phyloP scores from a whole-genome alignment of 2,888 invertebrate genomes.

The Baccha elongata region DNA sequence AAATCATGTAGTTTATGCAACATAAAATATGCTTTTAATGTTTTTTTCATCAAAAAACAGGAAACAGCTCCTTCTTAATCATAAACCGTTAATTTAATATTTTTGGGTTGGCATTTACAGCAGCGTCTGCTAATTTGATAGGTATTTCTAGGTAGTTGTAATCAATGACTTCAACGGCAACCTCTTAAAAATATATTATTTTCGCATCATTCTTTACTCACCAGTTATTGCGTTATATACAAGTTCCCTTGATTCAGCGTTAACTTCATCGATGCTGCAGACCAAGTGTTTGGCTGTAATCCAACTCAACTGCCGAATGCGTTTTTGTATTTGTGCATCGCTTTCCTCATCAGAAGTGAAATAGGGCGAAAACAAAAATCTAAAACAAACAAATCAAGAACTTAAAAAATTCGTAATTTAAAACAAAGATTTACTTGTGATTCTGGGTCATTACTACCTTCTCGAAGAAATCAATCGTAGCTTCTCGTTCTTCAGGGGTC shows the following conservation, averaged over 20 bases:
- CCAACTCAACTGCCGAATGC: slow-evolving; percentile 98
- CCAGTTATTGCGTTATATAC: slow-evolving; percentile 97
- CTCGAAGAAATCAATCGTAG: slow-evolving; percentile 95
- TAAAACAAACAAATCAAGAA: slow-evolving; percentile 82
- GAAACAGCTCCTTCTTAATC: too few relatives aligned
- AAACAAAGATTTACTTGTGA: slow-evolving; percentile 86
- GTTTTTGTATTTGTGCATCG: slow-evolving; percentile 95
- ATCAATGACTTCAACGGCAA: too few relatives aligned
- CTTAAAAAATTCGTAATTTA: neutral
- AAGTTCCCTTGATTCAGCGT: slow-evolving; percentile 91
- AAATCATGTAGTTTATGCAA: too few relatives aligned
- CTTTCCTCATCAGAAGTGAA: slow-evolving; percentile 96
- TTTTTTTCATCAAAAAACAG: too few relatives aligned
- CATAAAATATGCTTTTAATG: too few relatives aligned
- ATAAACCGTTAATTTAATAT: too few relatives aligned
- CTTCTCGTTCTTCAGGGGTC: slow-evolving; percentile 88
- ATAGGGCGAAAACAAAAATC: slow-evolving; percentile 92
- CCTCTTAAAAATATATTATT: too few relatives aligned
- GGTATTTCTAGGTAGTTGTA: too few relatives aligned
- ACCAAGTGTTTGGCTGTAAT: slow-evolving; percentile 97
- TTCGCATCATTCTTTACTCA: slow-evolving; percentile 81
- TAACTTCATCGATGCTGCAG: slow-evolving; percentile 93
- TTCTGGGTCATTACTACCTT: slow-evolving; percentile 95
- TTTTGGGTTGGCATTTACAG: too few relatives aligned
- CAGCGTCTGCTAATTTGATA: too few relatives aligned